Evolutionary conservation across 2,888 invertebrate genomes (phyloP), one percentile per base, ranked within the genome.

Genomic region (Napeogenes sylphis): DNA sequence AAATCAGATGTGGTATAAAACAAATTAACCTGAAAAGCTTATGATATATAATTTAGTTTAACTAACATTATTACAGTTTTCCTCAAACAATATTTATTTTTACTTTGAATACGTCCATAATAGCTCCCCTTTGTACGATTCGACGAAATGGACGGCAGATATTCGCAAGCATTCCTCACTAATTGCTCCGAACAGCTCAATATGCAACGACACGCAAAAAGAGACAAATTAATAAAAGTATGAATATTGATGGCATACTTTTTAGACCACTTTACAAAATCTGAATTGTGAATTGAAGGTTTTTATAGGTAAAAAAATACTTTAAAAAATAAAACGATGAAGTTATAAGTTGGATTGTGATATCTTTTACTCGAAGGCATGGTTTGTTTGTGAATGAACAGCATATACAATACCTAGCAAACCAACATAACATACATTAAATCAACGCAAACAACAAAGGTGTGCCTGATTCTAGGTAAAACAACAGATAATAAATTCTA

Each of bases 181-280:
- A 85, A 87, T 86, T 85, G 84, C 81, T 83, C 71, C 63, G 71
- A 73, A 73, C 73, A 78, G 75, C 74, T 84, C 83, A 81, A 79
- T 85, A 87, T 86, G 84, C 85, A 70, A 72, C 70, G 82, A 80
- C 85, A 85, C 84, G 85, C 75, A 75, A 79, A 82, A 80, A 78
- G 74, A 79, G 81, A 81, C 79, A 80, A 84, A 82, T 80, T 81
- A 78, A 81, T 82, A 81, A 73, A 82, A 80, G 73, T 77, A 81
- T 83, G 81, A 84, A 84, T 84, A 81, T 82, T 80, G 73, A 81
- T 79, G 73, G 69, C 47, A 64, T 65, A 68, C 66, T 66, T 66
- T 67, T 69, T 64, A 69, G 65, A 68, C 59, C 68, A 59, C 59
- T 67, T 64, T 47, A 58, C 64, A 21, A 58, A 14, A 58, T 53